phyloP scores from a whole-genome alignment of 2,888 invertebrate genomes.

The Phrixothrix hirtus region DNA sequence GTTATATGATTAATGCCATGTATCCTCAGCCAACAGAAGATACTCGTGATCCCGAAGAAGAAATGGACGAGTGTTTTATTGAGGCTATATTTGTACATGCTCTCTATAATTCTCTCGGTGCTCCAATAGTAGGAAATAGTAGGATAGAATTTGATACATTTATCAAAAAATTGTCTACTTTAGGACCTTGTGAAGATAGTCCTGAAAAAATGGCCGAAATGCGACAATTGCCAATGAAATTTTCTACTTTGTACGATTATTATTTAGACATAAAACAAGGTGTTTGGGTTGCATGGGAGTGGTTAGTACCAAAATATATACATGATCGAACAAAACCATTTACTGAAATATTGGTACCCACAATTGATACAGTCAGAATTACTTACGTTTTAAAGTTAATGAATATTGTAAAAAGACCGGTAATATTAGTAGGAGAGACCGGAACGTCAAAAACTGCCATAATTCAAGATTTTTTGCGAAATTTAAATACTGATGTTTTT shows the following conservation, averaged over 20 bases:
- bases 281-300: slow-evolving; percentile 85
- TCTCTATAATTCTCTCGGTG: slow-evolving; percentile 85
- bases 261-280: slow-evolving; percentile 68
- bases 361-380: slow-evolving; percentile 81
- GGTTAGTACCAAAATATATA: slow-evolving; percentile 74
- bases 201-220: slow-evolving; percentile 65
- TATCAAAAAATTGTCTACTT: slow-evolving; percentile 72
- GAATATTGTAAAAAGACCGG: slow-evolving; percentile 75
- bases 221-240: slow-evolving; percentile 74
- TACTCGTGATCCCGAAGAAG: slow-evolving; percentile 57
- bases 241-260: slow-evolving; percentile 80
- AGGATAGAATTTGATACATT: slow-evolving; percentile 77
- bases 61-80: slow-evolving; percentile 62
- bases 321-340: slow-evolving; percentile 74
- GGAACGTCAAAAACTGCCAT: slow-evolving; percentile 93
- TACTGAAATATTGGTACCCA: slow-evolving; percentile 86
- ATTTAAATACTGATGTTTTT: slow-evolving; percentile 71
- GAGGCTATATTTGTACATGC: slow-evolving; percentile 76
- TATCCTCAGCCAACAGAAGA: slow-evolving; percentile 57
- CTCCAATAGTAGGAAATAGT: slow-evolving; percentile 70
- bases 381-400: slow-evolving; percentile 78
- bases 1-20: slow-evolving; percentile 77
- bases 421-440: slow-evolving; percentile 85
- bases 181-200: slow-evolving; percentile 71
- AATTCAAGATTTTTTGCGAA: slow-evolving; percentile 77